phyloP scores from a whole-genome alignment of 2,888 invertebrate species.

The Allacma fusca region DNA sequence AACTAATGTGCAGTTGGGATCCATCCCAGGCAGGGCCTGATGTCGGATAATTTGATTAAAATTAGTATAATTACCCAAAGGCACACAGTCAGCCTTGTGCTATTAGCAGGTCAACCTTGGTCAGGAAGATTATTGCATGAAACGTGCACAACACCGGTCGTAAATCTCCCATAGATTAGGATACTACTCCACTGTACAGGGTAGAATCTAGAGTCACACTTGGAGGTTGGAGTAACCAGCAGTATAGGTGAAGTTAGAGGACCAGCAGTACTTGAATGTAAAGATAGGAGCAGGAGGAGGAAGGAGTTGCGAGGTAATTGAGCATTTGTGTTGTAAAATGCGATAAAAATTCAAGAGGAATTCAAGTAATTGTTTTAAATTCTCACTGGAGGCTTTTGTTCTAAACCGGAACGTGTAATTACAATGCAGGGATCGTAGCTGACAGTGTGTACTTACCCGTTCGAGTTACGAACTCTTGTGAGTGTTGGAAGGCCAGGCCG shows the following conservation, averaged over 20 bases:
- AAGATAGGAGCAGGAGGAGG: not conserved
- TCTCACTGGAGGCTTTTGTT: constrained; percentile 54
- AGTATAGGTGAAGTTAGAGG: too few species aligned
- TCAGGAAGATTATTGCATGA: constrained; percentile 9
- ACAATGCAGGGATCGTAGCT: constrained; percentile 43
- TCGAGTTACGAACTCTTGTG: constrained; percentile 31
- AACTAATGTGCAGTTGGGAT: constrained; percentile 28
- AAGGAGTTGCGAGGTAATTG: constrained; percentile 39
- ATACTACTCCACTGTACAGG: not conserved
- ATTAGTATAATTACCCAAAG: constrained; percentile 33
- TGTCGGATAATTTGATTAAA: constrained; percentile 20
- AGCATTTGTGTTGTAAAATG: constrained; percentile 37
- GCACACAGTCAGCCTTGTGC: not conserved
- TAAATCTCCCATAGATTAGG: constrained; percentile 42
- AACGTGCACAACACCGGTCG: not conserved
- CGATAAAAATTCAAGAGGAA: constrained; percentile 57
- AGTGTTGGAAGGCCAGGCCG: not conserved
- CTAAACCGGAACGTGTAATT: constrained; percentile 48
- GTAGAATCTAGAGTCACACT: too few species aligned
- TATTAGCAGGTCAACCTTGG: constrained; percentile 10
- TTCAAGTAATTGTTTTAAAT: constrained; percentile 60
- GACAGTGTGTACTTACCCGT: constrained; percentile 37
- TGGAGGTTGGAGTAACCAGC: not conserved
- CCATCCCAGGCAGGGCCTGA: not conserved
- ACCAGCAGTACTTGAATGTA: not conserved